Base-by-base conservation (phyloP, 2,888 invertebrate genomes). In the Amphimallon solstitiale region DNA sequence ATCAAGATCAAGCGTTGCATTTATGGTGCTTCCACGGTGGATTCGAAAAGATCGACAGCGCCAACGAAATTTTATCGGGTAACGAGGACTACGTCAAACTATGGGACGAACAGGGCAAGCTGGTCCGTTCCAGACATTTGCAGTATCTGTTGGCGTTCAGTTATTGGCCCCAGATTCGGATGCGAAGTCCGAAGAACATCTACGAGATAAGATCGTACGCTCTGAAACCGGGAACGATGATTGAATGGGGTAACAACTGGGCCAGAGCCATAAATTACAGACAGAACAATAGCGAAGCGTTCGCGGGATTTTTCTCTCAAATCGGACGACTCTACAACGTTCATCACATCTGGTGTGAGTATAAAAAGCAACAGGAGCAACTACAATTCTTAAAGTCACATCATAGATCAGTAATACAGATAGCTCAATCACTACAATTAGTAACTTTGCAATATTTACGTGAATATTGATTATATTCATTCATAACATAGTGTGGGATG, bases 161-260 rank as follows among this genome's bases (percentile, higher is more conserved):
- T 83, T 99, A 97, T 81, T 99, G 99, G 99, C 97, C 97, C 10
- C 89, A 90, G 65, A 90, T 92, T 21, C 85, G 88, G 70, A 88
- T 90, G 21, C 48, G 61, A 5, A 82, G 85, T 0, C 86, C 85
- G 65, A 86, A 85, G 66, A 93, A 97, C 80, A 93, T 97, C 73
- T 99, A 99, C 79, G 98, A 99, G 85, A 92, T 99, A 77, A 81
- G 86, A 3, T 88, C 92, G 75, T 95, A 92, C 82, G 93, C 95
- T 71, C 85, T 99, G 43, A 97, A 97, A 84, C 98, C 98, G 0
- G 98, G 98, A 54, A 98, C 98, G 0, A 98, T 98, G 98, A 98
- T 98, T 74, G 98, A 98, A 84, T 99, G 98, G 98, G 98, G 97
- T 63, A 98, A 98, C 83, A 97, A 98, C 82, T 99, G 98, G 98